Evolutionary conservation across 2,888 invertebrate species (phyloP), one percentile per base, ranked within the genome.

Genomic region (Philopedon plagiatum): DNA sequence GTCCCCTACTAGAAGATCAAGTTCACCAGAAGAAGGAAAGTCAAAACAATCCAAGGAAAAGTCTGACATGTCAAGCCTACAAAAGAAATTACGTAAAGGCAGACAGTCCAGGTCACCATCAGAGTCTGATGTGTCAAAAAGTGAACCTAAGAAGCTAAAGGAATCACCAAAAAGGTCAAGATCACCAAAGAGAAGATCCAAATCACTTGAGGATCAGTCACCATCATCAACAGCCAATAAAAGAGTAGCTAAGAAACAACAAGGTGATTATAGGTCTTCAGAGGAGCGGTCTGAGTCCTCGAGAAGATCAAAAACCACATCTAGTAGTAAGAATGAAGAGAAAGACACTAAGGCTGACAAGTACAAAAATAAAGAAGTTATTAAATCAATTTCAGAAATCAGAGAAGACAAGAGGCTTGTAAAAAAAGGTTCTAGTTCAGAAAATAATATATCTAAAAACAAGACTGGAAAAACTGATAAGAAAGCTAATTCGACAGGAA

Each of bases 61-160:
- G 13, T 5, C 49, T 26, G 26, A 26, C 5, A 13, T 8, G 26
- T 26, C 13, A 13, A 54, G 26, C 4, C 5, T 8, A 26, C 41
- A 66, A 5, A 18, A 46, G 13, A 34, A 4, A 19, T 32, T 13
- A 21, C 19, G 15, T 21, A 64, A 62, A 18, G 8, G 11, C 2
- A 37, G 26, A 57, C 26, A 19, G 2, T 19, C 23, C 11, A 65
- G 39, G 15, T 54, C 56, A 18, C 15, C 29, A 11, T 9, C 29
- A 29, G 15, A 19, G 7, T 23, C 21, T 37, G 18, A 19, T 37
- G 3, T 37, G n/a, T n/a, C 29, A 13, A 13, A 54, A 37, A 49
- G 60, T 71, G 39, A 49, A 41, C 18, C 60, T 69, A 29, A 68
- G 29, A 68, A 44, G 46, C 7, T 62, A 54, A 46, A 51, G 46